Evolutionary conservation across 2,888 invertebrate species (phyloP).

Genomic region (Mythimna vitellina): DNA sequence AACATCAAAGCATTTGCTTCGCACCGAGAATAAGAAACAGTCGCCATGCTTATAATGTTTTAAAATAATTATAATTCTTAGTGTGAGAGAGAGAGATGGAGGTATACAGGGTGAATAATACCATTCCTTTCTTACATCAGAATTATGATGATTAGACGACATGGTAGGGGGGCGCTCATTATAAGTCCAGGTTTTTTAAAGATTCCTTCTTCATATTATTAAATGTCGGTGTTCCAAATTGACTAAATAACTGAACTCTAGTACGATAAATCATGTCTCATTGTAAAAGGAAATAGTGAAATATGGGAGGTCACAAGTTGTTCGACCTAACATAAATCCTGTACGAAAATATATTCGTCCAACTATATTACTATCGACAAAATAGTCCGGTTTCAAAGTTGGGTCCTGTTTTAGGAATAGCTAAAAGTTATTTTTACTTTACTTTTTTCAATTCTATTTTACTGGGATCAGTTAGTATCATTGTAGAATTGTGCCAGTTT

Average conservation of each 20-base stretch:
- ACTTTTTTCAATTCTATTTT: too few relatives aligned
- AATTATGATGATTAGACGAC: too few relatives aligned
- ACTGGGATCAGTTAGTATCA: not conserved
- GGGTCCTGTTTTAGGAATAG: not conserved
- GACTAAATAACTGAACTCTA: not conserved
- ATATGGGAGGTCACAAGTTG: constrained; percentile 8
- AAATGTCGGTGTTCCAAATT: not conserved
- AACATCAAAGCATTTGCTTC: not conserved
- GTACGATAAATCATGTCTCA: constrained; percentile 3
- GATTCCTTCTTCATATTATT: not conserved
- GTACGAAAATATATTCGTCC: constrained; percentile 10
- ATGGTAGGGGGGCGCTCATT: not conserved
- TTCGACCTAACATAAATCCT: constrained; percentile 23
- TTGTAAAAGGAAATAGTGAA: constrained; percentile 14
- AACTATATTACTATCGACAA: constrained; percentile 2
- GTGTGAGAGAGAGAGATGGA: too few relatives aligned
- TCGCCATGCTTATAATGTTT: too few relatives aligned
- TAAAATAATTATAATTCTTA: too few relatives aligned
- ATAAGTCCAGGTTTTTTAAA: not conserved
- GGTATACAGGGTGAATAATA: too few relatives aligned
- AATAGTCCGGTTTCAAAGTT: constrained; percentile 5
- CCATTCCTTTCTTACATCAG: too few relatives aligned
- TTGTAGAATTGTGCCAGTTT: not conserved
- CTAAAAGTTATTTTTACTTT: too few relatives aligned
- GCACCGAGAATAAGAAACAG: not conserved